Percentiles rank a stretch among this genome's conserved stretches.
phyloP scores from a whole-genome alignment of 2,888 invertebrate species.

The Rhopalosiphum nymphaeae region DNA sequence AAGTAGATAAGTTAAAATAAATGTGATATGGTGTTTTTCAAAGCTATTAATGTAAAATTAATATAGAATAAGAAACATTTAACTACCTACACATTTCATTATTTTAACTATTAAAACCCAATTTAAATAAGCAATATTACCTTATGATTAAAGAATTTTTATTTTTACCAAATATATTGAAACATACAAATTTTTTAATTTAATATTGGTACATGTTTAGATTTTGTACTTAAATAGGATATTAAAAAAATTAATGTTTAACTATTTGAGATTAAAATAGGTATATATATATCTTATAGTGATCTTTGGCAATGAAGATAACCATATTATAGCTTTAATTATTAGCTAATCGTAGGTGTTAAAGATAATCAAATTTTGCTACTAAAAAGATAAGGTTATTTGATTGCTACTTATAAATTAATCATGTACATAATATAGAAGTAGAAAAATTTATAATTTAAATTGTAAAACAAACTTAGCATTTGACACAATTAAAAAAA shows the following conservation, averaged over 20 bases:
- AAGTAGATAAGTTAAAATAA: not conserved
- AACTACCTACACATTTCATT: not conserved
- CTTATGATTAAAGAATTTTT: not conserved
- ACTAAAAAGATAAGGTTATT: slow-evolving; percentile 30
- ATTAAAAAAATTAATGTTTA: not conserved
- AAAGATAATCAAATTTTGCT: slow-evolving; percentile 48
- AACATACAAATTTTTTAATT: not conserved
- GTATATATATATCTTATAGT: slow-evolving; percentile 38
- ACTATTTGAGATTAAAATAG: slow-evolving; percentile 27
- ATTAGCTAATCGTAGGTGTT: slow-evolving; percentile 3
- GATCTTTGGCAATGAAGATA: slow-evolving; percentile 52
- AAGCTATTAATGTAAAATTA: too few relatives aligned
- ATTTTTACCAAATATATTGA: not conserved
- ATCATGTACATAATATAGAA: slow-evolving; percentile 14
- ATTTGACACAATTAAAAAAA: not conserved
- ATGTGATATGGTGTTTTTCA: not conserved
- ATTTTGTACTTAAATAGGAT: not conserved
- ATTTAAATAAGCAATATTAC: not conserved
- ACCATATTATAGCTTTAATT: slow-evolving; percentile 25
- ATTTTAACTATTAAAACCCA: not conserved
- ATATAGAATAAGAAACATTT: not conserved
- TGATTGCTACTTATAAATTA: slow-evolving; percentile 30
- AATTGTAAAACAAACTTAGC: not conserved
- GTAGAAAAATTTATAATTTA: slow-evolving; percentile 21
- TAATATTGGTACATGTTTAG: not conserved